These are phyloP conservation scores for Leucophenga montana DNA, from an alignment of 2,888 invertebrate genomes.

Conservation along the genomic window DNA sequence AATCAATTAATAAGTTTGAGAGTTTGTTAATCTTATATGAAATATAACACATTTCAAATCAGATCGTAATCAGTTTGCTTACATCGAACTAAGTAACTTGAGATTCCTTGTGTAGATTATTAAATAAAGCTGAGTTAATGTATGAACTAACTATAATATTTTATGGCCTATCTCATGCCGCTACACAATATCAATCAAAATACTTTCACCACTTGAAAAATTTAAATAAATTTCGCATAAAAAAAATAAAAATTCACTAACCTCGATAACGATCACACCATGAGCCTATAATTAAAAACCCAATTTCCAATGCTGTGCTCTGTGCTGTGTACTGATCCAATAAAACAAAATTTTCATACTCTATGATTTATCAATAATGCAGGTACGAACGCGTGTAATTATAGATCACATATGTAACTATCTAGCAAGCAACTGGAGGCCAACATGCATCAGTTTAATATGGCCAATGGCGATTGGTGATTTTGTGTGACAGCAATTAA, in stretches of 20 bases:
- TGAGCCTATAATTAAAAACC: slow-evolving; percentile 34
- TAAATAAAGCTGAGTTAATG: no score
- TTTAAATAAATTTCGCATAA: neutral
- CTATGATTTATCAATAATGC: slow-evolving; percentile 36
- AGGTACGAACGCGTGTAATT: slow-evolving; percentile 14
- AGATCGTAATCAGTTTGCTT: no score
- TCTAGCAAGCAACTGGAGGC: neutral
- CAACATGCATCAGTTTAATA: slow-evolving; percentile 10
- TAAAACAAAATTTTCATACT: no score
- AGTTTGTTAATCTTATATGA: no score
- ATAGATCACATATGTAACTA: neutral
- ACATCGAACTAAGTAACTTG: no score
- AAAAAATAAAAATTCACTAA: neutral
- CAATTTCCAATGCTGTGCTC: neutral
- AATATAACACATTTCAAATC: no score
- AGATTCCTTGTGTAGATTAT: no score
- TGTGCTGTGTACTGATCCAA: no score
- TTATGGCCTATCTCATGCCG: no score
- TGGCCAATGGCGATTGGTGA: slow-evolving; percentile 17
- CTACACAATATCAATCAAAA: no score
- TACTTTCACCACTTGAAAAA: neutral
- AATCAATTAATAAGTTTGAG: no score
- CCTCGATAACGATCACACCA: slow-evolving; percentile 5
- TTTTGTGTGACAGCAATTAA: slow-evolving; percentile 22
- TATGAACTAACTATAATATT: no score